These are phyloP conservation scores for Microctenopoma steveboyesi DNA, from an alignment of 2,797 vertebrate genomes.

Conservation along the genomic window DNA sequence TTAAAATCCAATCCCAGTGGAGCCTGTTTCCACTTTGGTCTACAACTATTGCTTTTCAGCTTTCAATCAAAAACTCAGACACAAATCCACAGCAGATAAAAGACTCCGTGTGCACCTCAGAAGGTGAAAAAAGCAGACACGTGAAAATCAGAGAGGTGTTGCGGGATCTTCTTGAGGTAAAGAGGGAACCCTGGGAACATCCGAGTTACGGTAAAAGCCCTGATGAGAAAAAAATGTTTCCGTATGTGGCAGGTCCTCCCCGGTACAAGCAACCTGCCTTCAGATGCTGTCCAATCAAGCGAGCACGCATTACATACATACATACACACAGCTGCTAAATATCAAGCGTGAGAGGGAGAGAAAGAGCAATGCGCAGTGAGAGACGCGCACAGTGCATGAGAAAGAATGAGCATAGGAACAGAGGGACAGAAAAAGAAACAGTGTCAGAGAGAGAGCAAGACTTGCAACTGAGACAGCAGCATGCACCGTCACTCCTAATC, in stretches of 20 bases:
- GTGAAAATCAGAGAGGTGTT: constrained; percentile 15
- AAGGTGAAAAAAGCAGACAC: constrained; percentile 3
- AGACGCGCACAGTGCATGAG: constrained; percentile 38
- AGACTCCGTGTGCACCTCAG: constrained; percentile 16
- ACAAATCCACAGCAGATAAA: constrained; percentile 36
- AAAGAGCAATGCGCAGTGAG: constrained; percentile 33
- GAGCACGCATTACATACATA: constrained; percentile 39
- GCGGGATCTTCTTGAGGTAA: constrained; percentile 38
- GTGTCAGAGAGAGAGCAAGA: constrained; percentile 49
- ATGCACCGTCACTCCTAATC: constrained; percentile 48
- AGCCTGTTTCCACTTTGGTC: constrained; percentile 41
- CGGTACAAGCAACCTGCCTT: constrained; percentile 63
- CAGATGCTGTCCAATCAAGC: constrained; percentile 68
- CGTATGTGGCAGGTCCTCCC: constrained; percentile 53
- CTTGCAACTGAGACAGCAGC: constrained; percentile 28
- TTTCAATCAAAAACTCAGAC: constrained; percentile 27
- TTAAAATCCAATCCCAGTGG: constrained; percentile 26
- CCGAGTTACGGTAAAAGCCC: constrained; percentile 55
- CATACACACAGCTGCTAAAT: constrained; percentile 53
- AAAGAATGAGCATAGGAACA: constrained; percentile 47
- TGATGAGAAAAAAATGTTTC: constrained; percentile 52
- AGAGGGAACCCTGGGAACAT: constrained; percentile 59
- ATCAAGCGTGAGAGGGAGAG: constrained; percentile 29
- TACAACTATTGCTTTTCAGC: constrained; percentile 26
- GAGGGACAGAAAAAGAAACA: constrained; percentile 49